These are phyloP conservation scores for Lamprologus sp. DNA, from an alignment of 2,113 vertebrate species.

Conservation along the genomic window DNA sequence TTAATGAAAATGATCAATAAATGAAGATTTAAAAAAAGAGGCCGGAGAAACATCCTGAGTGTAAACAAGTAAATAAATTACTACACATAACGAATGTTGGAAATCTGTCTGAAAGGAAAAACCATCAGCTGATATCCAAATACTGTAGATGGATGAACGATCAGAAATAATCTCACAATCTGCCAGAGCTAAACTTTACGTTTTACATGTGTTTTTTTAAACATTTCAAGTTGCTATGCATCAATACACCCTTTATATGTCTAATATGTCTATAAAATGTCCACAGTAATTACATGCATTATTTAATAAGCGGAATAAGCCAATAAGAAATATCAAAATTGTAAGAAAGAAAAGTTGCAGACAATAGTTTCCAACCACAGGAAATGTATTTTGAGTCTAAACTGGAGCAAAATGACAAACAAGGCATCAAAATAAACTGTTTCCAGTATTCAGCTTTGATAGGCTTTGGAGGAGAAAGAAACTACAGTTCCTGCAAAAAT, in stretches of 20 bases:
- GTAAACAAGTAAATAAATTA: not conserved
- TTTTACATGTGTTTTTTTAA: not conserved
- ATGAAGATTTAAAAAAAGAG: not conserved
- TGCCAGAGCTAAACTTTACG: not conserved
- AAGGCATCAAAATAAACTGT: accelerated
- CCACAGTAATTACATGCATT: not conserved
- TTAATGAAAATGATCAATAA: not conserved
- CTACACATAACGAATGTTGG: accelerated
- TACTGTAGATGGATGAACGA: not conserved
- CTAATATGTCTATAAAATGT: not conserved
- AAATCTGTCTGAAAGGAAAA: not conserved
- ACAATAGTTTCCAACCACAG: not conserved
- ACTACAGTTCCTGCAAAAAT: not conserved
- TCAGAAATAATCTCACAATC: not conserved
- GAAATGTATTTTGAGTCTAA: not conserved
- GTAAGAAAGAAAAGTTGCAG: not conserved
- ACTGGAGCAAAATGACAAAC: not conserved
- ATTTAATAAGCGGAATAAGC: not conserved
- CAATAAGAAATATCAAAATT: not conserved
- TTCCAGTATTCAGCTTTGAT: not conserved
- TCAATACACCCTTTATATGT: not conserved
- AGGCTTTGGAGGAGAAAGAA: not conserved
- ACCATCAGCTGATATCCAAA: not conserved
- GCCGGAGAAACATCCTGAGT: not conserved
- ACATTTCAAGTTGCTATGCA: not conserved